Conservation (phyloP, 2,888 invertebrate species). For the Drosophila mettleri region DNA sequence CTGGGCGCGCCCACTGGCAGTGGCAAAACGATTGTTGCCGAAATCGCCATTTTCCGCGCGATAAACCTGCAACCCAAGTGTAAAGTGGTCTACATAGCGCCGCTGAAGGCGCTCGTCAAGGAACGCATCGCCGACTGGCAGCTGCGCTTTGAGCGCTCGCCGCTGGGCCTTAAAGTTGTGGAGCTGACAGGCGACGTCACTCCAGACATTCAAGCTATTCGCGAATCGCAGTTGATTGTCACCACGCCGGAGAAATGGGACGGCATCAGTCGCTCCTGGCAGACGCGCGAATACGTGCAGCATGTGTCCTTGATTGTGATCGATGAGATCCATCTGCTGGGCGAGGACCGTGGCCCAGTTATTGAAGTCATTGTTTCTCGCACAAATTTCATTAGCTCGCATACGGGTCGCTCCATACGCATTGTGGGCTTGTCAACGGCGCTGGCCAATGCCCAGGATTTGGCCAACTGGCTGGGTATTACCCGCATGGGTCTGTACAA, state of each 20-base stretch:
- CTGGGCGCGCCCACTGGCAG: constrained; percentile 94
- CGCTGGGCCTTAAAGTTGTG: constrained; percentile 92
- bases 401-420: constrained; percentile 92
- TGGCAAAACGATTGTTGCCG: constrained; percentile 99
- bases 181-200: constrained; percentile 98
- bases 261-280: constrained; percentile 99
- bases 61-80: constrained; percentile 92
- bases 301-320: constrained; percentile 97
- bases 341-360: constrained; percentile 94
- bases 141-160: constrained; percentile 89
- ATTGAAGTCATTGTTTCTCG: constrained; percentile 99
- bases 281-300: constrained; percentile 96
- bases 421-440: constrained; percentile 99
- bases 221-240: constrained; percentile 95
- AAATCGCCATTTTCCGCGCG: constrained; percentile 97
- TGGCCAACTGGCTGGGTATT: constrained; percentile 98
- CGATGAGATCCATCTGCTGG: constrained; percentile 99
- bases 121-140: constrained; percentile 99
- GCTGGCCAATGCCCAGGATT: constrained; percentile 97
- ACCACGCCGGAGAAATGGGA: constrained; percentile 99
- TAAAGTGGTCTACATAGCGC: constrained; percentile 99
- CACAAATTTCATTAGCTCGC: constrained; percentile 97
- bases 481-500: constrained; percentile 96
- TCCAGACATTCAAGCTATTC: constrained; percentile 93
- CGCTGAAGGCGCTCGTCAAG: constrained; percentile 97